A percentile compares a stretch with the other conserved stretches of the same genome.
phyloP scores from a whole-genome alignment of 1,140 invertebrate species.

The Tetramorium parvispinum region DNA sequence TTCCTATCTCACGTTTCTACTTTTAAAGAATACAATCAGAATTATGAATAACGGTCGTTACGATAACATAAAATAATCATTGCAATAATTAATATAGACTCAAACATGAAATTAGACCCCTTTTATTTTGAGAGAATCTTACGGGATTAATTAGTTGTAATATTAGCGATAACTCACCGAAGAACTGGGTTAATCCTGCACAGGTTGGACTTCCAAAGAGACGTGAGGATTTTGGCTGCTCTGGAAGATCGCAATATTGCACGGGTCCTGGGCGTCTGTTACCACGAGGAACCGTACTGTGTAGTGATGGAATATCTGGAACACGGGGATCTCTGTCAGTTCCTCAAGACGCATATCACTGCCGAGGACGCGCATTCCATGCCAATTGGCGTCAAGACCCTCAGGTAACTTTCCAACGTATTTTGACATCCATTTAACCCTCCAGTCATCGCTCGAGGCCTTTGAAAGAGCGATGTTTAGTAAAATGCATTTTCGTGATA shows the following conservation, averaged over 20 bases:
- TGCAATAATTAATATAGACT: not conserved
- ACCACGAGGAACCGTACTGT: constrained; percentile 92
- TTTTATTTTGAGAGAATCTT: not conserved
- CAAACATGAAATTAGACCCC: not conserved
- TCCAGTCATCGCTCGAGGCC: too few species aligned
- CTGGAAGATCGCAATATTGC: constrained; percentile 95
- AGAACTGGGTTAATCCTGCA: constrained; percentile 62
- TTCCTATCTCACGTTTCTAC: not conserved
- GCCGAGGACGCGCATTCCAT: constrained; percentile 86
- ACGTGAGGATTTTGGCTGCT: constrained; percentile 94
- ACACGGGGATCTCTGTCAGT: constrained; percentile 95
- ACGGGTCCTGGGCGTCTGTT: constrained; percentile 94
- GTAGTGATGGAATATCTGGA: constrained; percentile 97
- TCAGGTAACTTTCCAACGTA: constrained; percentile 85
- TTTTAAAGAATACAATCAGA: too few species aligned
- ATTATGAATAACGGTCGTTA: too few species aligned
- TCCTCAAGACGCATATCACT: constrained; percentile 89
- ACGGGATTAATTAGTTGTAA: not conserved
- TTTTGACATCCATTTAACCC: not conserved
- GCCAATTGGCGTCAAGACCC: constrained; percentile 88
- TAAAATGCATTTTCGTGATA: too few species aligned
- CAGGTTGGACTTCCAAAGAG: constrained; percentile 95
- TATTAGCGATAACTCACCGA: not conserved
- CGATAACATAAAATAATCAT: too few species aligned
- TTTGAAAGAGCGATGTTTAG: too few species aligned